Percentiles rank a stretch among this genome's conserved stretches.
These are phyloP conservation scores for Fopius arisanus DNA, from an alignment of 1,140 invertebrate genomes.

Conservation along the genomic window DNA sequence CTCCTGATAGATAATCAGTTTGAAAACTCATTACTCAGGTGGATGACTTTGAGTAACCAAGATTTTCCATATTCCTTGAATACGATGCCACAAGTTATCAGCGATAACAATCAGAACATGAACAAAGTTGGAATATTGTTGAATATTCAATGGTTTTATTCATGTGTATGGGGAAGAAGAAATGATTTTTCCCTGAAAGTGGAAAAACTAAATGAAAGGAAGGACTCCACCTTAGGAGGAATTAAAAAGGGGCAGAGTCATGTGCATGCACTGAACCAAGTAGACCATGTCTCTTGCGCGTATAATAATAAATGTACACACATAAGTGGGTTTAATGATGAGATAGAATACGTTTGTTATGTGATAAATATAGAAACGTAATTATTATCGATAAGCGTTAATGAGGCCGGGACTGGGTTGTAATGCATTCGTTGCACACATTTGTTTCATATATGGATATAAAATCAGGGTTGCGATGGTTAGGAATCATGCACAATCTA, in stretches of 20 bases:
- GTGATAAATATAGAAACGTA: constrained; percentile 55
- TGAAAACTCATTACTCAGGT: constrained; percentile 17
- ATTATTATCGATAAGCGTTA: constrained; percentile 54
- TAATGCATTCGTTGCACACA: constrained; percentile 6
- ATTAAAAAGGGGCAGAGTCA: not conserved
- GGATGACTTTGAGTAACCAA: not conserved
- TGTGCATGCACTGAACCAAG: constrained; percentile 34
- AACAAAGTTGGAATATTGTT: not conserved
- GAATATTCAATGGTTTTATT: constrained; percentile 20
- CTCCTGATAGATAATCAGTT: constrained; percentile 16
- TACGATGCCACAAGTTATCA: not conserved
- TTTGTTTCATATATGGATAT: constrained; percentile 9
- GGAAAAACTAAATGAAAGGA: too few species aligned
- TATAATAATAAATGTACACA: constrained; percentile 23
- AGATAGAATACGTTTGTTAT: constrained; percentile 49
- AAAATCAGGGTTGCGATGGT: not conserved
- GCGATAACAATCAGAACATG: constrained; percentile 1
- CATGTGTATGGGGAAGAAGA: constrained; percentile 18
- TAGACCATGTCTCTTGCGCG: constrained; percentile 46
- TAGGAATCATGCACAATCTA: not conserved
- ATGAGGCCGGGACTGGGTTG: constrained; percentile 36
- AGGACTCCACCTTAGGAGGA: not conserved
- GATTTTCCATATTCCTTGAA: too few species aligned
- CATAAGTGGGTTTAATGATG: constrained; percentile 43
- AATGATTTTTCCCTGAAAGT: not conserved